Evolutionary conservation across 2,888 invertebrate species (phyloP).

Genomic region (Perithous albicinctus): DNA sequence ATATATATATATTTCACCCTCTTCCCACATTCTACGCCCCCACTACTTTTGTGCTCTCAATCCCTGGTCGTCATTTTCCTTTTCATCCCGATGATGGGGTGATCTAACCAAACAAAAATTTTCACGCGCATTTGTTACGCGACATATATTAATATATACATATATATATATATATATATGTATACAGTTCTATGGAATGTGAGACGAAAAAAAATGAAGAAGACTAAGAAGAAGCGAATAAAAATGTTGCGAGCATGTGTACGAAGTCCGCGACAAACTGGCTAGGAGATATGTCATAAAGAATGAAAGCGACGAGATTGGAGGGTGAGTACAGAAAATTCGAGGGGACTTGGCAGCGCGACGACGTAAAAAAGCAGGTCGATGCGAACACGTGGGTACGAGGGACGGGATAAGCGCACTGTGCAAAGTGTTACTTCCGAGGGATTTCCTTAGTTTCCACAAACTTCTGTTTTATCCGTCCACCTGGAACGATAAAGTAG

Average conservation of each 20-base stretch:
- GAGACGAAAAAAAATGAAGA: constrained; percentile 67
- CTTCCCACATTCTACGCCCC: not conserved
- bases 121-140: constrained; percentile 78
- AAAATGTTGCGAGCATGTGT: constrained; percentile 8
- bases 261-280: constrained; percentile 47
- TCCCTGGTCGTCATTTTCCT: constrained; percentile 48
- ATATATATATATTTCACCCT: constrained; percentile 12
- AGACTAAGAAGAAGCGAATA: constrained; percentile 13
- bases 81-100: constrained; percentile 55
- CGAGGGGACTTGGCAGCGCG: constrained; percentile 15
- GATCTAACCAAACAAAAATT: constrained; percentile 74
- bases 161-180: not conserved
- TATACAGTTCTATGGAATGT: not conserved
- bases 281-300: constrained; percentile 20
- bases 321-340: constrained; percentile 23
- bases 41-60: constrained; percentile 23
- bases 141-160: constrained; percentile 20
- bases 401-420: constrained; percentile 30
- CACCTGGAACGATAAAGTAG: not conserved
- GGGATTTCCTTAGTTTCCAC: not conserved
- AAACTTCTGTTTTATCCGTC: not conserved
- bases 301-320: constrained; percentile 20
- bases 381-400: constrained; percentile 18
- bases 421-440: constrained; percentile 40
- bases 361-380: constrained; percentile 25